Percentiles rank a stretch among this genome's conserved stretches.
These are phyloP conservation scores for Apamea crenata DNA, from an alignment of 2,888 invertebrate species.

Conservation along the genomic window DNA sequence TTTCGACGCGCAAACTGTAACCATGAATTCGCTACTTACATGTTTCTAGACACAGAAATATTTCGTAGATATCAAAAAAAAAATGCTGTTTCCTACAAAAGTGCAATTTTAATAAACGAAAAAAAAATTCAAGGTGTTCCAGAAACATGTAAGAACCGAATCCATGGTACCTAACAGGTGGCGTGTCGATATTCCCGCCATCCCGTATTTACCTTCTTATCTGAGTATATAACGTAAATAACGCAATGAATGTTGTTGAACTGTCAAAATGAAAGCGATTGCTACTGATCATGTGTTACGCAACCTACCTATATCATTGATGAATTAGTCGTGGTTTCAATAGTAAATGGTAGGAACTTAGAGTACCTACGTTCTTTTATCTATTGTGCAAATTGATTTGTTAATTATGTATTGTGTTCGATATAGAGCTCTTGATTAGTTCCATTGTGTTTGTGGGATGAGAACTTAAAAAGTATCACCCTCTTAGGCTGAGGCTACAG, in stretches of 20 bases:
- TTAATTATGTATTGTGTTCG: slow-evolving; percentile 38
- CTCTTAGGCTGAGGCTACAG: too few relatives aligned
- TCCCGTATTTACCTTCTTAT: background rate
- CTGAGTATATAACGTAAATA: too few relatives aligned
- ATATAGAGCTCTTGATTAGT: slow-evolving; percentile 37
- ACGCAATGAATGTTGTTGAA: too few relatives aligned
- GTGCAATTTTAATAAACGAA: too few relatives aligned
- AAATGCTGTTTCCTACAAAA: background rate
- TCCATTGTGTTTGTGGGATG: slow-evolving; percentile 48
- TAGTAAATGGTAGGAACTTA: slow-evolving; percentile 15
- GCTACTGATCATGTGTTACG: too few relatives aligned
- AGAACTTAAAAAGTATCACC: slow-evolving; percentile 33
- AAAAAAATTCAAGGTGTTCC: too few relatives aligned
- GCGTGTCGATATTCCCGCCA: background rate
- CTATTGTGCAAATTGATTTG: slow-evolving; percentile 41
- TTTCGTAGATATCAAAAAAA: background rate
- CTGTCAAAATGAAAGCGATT: too few relatives aligned
- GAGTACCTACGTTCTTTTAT: slow-evolving; percentile 2
- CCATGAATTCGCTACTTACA: too few relatives aligned
- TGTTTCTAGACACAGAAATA: too few relatives aligned
- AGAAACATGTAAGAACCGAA: too few relatives aligned
- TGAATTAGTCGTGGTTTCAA: background rate
- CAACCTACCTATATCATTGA: background rate
- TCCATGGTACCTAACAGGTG: background rate
- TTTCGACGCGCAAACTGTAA: too few relatives aligned